Evolutionary conservation across 2,797 vertebrate species (phyloP), one percentile per base, ranked within the genome.

Genomic region (Nyctalus aviator): DNA sequence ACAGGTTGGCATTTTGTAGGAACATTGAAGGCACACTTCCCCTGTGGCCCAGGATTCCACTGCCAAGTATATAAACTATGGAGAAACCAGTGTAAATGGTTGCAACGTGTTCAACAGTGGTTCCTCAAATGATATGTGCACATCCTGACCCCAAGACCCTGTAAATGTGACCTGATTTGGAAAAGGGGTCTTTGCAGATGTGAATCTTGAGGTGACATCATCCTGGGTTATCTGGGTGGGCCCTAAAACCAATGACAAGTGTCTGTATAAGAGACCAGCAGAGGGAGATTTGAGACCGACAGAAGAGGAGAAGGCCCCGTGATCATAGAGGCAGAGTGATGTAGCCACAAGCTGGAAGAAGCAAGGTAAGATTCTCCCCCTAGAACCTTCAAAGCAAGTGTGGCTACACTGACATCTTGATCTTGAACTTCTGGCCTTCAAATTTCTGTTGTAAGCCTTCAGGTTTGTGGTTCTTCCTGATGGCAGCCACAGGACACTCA

Each of bases 141-240:
- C 21, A 27, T 57, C 35, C 35, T 81, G 41, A 85, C 10, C 3
- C 35, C 55, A 30, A 55, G 46, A 27, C 37, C 7, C 76, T 30
- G 25, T 48, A 75, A 88, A 88, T 46, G 14, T 44, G 64, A 46
- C 46, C 48, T 94, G 81, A 87, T 57, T 81, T 86, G 23, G 53
- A 20, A 37, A 82, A 87, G 81, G 44, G 44, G 55, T 78, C 62
- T 92, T 71, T 48, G 71, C n/a, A n/a, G 78, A 55, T 35, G 8
- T 77, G 57, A 55, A 76, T 50, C 50, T 30, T n/a, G 41, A 83
- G 48, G 73, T 59, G 50, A 76, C 6, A 69, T 62, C 68, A 21
- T 55, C 53, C 20, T 27, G 7, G 41, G 12, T 76, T 88, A 30
- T n/a, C 57, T 23, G 69, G 2, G 5, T 79, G 20, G 66, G 13